phyloP scores from a whole-genome alignment of 2,113 vertebrate species.

The Eubucco bourcierii region DNA sequence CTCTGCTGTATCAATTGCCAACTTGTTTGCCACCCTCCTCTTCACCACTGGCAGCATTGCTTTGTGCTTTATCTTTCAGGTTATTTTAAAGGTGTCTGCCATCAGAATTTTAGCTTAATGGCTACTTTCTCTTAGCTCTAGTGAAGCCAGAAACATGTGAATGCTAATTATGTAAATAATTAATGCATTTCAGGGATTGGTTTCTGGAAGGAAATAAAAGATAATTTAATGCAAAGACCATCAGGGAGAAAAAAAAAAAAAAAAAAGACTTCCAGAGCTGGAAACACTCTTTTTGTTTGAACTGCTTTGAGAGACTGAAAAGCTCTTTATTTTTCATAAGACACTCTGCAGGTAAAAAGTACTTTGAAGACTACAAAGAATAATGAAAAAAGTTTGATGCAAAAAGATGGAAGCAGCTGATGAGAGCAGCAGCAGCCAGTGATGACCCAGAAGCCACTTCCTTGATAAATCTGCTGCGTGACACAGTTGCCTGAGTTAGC shows the following conservation, averaged over 20 bases:
- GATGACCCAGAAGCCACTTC: slow-evolving; percentile 10
- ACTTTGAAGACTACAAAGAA: slow-evolving; percentile 36
- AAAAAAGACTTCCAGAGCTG: neutral
- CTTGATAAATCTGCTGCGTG: neutral
- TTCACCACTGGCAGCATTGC: neutral
- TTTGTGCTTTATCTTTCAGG: neutral
- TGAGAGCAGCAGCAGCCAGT: neutral
- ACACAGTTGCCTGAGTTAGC: neutral
- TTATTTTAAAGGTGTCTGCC: neutral
- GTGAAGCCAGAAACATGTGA: neutral
- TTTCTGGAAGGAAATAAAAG: neutral
- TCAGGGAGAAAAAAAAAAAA: neutral
- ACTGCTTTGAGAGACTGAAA: slow-evolving; percentile 13
- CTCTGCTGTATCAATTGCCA: neutral
- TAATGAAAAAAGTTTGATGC: neutral
- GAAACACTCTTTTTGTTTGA: slow-evolving; percentile 47
- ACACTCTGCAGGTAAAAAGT: slow-evolving; percentile 14
- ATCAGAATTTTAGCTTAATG: neutral
- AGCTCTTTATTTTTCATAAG: neutral
- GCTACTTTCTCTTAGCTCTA: neutral
- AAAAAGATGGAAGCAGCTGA: neutral
- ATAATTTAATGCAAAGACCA: neutral
- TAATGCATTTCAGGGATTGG: neutral
- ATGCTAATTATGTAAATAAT: slow-evolving; percentile 13
- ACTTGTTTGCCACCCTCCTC: neutral